Evolutionary conservation across 2,888 invertebrate species (phyloP).

Genomic region (Encarsia formosa): DNA sequence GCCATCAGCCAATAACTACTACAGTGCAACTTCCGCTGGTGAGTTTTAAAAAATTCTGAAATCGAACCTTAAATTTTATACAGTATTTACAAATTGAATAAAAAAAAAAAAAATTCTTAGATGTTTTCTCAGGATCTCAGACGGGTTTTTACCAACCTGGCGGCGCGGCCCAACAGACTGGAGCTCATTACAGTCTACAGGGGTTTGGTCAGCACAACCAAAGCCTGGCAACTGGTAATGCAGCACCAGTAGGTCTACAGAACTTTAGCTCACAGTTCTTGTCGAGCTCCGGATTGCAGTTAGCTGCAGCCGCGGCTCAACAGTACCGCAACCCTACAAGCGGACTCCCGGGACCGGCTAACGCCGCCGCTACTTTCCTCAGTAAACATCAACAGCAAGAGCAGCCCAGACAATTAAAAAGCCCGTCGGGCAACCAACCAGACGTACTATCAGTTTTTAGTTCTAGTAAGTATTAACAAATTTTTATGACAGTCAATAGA

Average conservation of each 20-base stretch:
- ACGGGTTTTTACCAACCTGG: conserved; percentile 49
- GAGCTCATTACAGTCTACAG: conserved; percentile 49
- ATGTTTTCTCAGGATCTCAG: conserved; percentile 49
- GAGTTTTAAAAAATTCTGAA: conserved; percentile 22
- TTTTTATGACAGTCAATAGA: no score
- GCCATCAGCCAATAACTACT: conserved; percentile 48
- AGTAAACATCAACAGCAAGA: conserved; percentile 49
- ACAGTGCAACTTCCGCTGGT: conserved; percentile 49
- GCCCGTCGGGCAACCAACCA: conserved; percentile 49
- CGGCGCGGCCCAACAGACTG: conserved; percentile 49
- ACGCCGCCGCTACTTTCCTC: conserved; percentile 45
- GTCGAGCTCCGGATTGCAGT: conserved; percentile 60
- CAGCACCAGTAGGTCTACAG: conserved; percentile 53
- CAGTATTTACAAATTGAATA: neutral
- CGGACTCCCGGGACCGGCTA: conserved; percentile 46
- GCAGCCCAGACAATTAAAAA: conserved; percentile 48
- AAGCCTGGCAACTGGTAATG: conserved; percentile 47
- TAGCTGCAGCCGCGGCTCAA: conserved; percentile 61
- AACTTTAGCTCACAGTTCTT: conserved; percentile 58
- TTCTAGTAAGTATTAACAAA: conserved; percentile 56
- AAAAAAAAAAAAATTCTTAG: conserved; percentile 23
- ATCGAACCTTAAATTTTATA: neutral
- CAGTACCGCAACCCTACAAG: conserved; percentile 62
- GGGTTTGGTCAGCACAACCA: conserved; percentile 52
- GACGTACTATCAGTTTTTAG: conserved; percentile 59